phyloP scores from a whole-genome alignment of 2,113 vertebrate genomes.

The Rissa tridactyla region DNA sequence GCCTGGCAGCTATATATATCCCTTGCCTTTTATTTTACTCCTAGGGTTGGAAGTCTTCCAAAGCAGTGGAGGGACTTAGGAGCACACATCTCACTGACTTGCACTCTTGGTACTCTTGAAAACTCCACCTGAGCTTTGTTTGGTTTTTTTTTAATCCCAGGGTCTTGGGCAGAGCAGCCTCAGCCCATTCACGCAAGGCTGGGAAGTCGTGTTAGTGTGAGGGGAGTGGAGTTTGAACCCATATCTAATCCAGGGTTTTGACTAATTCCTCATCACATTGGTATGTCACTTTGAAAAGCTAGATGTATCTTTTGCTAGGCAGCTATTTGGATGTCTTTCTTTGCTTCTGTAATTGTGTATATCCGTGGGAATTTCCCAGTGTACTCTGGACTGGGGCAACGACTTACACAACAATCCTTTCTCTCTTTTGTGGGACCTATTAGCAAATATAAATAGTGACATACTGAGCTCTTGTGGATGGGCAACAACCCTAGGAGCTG shows the following conservation, averaged over 20 bases:
- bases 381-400: neutral
- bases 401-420: constrained; percentile 1
- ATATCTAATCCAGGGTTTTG: neutral
- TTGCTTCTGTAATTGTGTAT: constrained; percentile 26
- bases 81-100: neutral
- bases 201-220: neutral
- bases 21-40: neutral
- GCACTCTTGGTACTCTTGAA: neutral
- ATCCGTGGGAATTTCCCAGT: neutral
- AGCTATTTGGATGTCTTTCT: constrained; percentile 24
- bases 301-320: neutral
- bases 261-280: neutral
- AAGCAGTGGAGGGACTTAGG: neutral
- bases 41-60: neutral
- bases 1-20: neutral
- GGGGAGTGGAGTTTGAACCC: neutral
- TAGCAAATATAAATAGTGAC: neutral
- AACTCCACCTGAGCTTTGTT: neutral
- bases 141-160: neutral
- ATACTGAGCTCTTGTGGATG: constrained; percentile 18
- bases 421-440: constrained; percentile 6
- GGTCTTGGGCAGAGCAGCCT: neutral
- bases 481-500: neutral
- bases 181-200: neutral
- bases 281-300: neutral